Conservation (phyloP, 2,113 vertebrate genomes). For the Plotosus lineatus region DNA sequence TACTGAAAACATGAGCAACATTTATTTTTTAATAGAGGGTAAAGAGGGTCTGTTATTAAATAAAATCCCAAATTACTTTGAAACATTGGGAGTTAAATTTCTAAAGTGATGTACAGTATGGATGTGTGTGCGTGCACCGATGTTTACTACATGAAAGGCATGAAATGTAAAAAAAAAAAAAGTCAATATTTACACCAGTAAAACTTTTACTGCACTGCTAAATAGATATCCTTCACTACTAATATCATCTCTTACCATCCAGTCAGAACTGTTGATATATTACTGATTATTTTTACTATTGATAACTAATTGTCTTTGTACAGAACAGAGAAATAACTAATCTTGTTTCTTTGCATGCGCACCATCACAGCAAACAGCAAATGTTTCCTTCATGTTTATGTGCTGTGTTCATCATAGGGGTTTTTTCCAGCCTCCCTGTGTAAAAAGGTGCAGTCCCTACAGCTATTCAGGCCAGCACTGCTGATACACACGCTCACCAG, state of each 20-base stretch:
- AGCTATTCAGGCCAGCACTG: slow-evolving; percentile 64
- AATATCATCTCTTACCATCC: slow-evolving; percentile 70
- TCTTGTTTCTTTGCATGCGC: slow-evolving; percentile 54
- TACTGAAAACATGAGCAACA: slow-evolving; percentile 30
- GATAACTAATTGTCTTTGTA: slow-evolving; percentile 74
- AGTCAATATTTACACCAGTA: slow-evolving; percentile 62
- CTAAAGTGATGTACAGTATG: slow-evolving; percentile 6
- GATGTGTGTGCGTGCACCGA: slow-evolving; percentile 10
- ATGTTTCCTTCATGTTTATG: slow-evolving; percentile 56
- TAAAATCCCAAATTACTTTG: slow-evolving; percentile 8
- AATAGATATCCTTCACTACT: slow-evolving; percentile 62
- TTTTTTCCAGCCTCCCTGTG: slow-evolving; percentile 55
- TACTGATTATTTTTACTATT: slow-evolving; percentile 77
- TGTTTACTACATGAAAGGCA: slow-evolving; percentile 47
- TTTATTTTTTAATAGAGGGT: neutral
- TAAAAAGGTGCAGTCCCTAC: slow-evolving; percentile 65
- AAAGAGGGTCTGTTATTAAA: neutral
- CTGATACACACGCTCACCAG: slow-evolving; percentile 56
- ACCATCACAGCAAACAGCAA: slow-evolving; percentile 56
- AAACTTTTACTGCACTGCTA: slow-evolving; percentile 60
- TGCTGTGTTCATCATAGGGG: slow-evolving; percentile 53
- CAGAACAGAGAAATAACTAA: slow-evolving; percentile 67
- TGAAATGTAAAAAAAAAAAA: slow-evolving; percentile 47
- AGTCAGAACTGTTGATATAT: slow-evolving; percentile 76
- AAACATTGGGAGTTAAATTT: slow-evolving; percentile 6